Base-by-base conservation (phyloP, 2,797 vertebrate species). In the Helicolenus hilgendorfi region DNA sequence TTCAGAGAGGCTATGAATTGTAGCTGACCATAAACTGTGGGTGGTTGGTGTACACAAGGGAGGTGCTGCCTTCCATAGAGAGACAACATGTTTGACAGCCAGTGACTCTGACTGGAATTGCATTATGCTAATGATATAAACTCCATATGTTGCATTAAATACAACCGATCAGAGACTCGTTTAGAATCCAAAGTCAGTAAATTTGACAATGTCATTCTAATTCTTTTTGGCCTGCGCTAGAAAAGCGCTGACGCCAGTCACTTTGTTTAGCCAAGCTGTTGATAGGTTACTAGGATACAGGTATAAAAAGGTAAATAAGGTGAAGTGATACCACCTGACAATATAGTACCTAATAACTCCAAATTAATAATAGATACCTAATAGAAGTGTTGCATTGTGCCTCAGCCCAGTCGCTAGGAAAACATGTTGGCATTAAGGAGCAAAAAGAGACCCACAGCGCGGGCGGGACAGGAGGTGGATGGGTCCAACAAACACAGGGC, bases 1-100 rank as follows among this genome's bases (percentile, higher is more conserved):
- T 79, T 81, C 71, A 81, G 62, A 83, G 22, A 85, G 33, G 33
- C 36, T 79, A 53, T 84, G 70, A 84, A 55, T 84, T 82, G 71
- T 60, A 38, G 67, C 74, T 62, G 22, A 77, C 55, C 35, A 71
- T 89, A 83, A 88, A 79, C 71, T 60, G 62, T 58, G 36, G 35
- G 49, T 59, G 67, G 35, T 64, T 83, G 77, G 24, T 59, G 10
- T 15, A 75, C 75, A 87, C 45, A 56, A 27, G 64, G 20, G 68
- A 73, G 49, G 15, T 38, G 18, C 31, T 56, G 72, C 27, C 33
- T 65, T 67, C 27, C 53, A 64, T 7, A 11, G 45, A 79, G 38
- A 73, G 5, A 67, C 55, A 49, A 60, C n/a, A 67, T 60, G 7
- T 71, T 75, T 58, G 24, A 58, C 67, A 76, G 58, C 62, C 36